A percentile compares a stretch with the other conserved stretches of the same genome.
Conservation (phyloP, 1,140 invertebrate genomes). For the Leptonema lineaticorne region DNA sequence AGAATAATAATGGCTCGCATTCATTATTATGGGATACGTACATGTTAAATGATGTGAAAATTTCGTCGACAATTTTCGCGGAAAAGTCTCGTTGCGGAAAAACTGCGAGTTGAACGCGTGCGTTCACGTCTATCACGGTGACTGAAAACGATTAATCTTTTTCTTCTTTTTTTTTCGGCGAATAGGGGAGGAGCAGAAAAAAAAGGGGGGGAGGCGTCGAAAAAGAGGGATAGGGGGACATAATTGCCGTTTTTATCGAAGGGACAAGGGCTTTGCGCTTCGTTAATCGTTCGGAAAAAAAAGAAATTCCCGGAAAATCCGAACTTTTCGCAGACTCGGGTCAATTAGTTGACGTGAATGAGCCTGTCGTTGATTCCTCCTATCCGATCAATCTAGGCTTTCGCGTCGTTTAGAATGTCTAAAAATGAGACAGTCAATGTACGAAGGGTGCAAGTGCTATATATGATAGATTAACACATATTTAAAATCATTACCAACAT, state of each 20-base stretch:
- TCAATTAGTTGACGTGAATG: constrained; percentile 1
- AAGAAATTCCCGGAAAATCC: not conserved
- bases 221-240: not conserved
- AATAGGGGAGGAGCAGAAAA: too few species aligned
- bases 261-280: not conserved
- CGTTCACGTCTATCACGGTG: not conserved
- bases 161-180: too few species aligned
- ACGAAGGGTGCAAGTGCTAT: too few species aligned
- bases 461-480: too few species aligned
- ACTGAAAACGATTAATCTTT: not conserved
- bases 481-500: too few species aligned
- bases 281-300: not conserved
- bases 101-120: not conserved
- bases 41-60: too few species aligned
- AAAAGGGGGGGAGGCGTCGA: not conserved
- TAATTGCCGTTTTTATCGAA: constrained; percentile 16
- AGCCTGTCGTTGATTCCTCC: not conserved
- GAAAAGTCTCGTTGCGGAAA: not conserved
- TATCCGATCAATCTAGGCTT: not conserved
- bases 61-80: too few species aligned
- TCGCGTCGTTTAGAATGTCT: not conserved
- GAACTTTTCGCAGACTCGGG: not conserved
- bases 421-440: too few species aligned
- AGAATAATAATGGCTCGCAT: too few species aligned
- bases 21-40: too few species aligned